Evolutionary conservation across 2,113 vertebrate species (phyloP).

Genomic region (Strix uralensis): DNA sequence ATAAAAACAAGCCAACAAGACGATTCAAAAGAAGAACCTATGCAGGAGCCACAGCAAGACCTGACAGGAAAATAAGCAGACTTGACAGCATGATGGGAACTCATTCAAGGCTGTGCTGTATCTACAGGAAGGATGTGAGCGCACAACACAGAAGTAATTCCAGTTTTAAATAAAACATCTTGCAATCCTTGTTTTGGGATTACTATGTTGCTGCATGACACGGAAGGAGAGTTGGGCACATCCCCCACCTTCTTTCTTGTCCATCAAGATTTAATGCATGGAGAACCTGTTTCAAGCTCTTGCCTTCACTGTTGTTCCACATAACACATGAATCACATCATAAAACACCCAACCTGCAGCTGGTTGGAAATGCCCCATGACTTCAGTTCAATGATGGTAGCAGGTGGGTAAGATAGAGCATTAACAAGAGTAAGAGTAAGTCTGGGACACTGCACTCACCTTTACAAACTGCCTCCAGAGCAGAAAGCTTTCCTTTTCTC

Average conservation of each 20-base stretch:
- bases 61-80: constrained; percentile 23
- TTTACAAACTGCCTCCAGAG: neutral
- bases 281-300: neutral
- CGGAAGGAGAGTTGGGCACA: neutral
- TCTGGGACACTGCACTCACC: neutral
- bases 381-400: neutral
- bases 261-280: neutral
- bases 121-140: neutral
- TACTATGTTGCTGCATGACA: neutral
- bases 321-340: neutral
- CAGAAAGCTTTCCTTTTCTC: neutral
- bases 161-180: neutral
- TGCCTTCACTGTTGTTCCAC: neutral
- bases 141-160: neutral
- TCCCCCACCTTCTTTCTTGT: neutral
- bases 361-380: neutral
- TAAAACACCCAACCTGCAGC: neutral
- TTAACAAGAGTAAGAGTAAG: neutral
- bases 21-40: neutral
- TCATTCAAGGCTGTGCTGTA: constrained; percentile 8
- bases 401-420: neutral
- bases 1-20: constrained; percentile 36
- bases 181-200: neutral
- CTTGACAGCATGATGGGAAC: constrained; percentile 8
- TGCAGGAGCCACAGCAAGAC: neutral